Evolutionary conservation across 92 coral and sea anemone species (phyloP).

Genomic region (Palythoa heliodiscus): DNA sequence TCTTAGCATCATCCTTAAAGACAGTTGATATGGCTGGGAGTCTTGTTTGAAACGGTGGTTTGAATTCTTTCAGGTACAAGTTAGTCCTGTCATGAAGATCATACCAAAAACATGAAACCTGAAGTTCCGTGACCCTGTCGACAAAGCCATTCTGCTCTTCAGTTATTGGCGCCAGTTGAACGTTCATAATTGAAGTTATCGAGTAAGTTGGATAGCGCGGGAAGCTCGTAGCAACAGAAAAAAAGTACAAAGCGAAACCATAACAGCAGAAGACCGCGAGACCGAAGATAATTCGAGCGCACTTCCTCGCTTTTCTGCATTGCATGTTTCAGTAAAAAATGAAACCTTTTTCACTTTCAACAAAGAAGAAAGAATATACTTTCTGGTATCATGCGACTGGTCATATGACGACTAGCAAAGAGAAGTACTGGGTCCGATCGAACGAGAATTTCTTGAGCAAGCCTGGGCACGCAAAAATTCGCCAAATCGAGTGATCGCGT

Average conservation of each 20-base stretch:
- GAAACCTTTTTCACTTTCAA: not conserved
- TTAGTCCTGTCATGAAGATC: not conserved
- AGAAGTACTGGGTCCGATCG: too few relatives aligned
- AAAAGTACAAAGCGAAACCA: too few relatives aligned
- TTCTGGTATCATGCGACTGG: too few relatives aligned
- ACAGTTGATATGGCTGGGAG: not conserved
- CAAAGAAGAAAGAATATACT: too few relatives aligned
- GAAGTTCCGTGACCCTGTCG: not conserved
- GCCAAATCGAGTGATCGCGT: too few relatives aligned
- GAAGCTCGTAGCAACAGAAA: too few relatives aligned
- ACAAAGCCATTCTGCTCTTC: too few relatives aligned
- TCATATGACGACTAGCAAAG: too few relatives aligned
- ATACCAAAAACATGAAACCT: not conserved
- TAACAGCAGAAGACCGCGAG: not conserved
- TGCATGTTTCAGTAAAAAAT: not conserved
- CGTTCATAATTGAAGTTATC: not conserved
- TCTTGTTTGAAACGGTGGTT: constrained; percentile 6
- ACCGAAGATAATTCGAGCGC: not conserved
- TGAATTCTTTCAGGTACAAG: not conserved
- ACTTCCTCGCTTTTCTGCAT: too few relatives aligned
- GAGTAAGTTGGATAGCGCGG: too few relatives aligned
- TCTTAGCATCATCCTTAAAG: not conserved
- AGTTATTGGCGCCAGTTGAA: not conserved
- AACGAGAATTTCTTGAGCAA: too few relatives aligned
- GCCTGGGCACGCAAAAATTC: too few relatives aligned